Evolutionary conservation across 1,140 invertebrate genomes (phyloP), one percentile per base, ranked within the genome.

Genomic region (Drosophila lacertosa): DNA sequence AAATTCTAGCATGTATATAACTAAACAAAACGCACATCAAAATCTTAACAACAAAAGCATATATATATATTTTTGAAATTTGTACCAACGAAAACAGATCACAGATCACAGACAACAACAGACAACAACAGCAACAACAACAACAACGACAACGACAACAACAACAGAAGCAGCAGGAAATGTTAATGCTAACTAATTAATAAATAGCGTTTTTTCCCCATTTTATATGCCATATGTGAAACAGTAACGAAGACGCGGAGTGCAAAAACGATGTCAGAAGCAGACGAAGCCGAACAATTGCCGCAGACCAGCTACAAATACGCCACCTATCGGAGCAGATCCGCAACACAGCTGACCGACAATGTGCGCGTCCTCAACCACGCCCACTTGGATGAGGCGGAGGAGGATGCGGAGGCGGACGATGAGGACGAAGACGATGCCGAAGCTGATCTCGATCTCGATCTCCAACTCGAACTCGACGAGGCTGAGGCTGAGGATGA

Each of bases 1-100:
- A 47, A 47, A 47, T 47, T 47, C 24, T 47, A 47, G 44, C 24
- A 48, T 48, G 45, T 48, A 29, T 48, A 48, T 48, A 10, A 29
- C 13, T 29, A 48, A 16, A 29, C 13, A 11, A 48, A 7, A 15
- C 45, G 24, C 24, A 29, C n/a, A 48, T 10, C 44, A 48, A 24
- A 48, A 29, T 48, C 15, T 13, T 7, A 29, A n/a, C n/a, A 48
- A 48, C 45, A 9, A 15, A n/a, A 29, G 2, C 26, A 7, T 48
- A 16, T 29, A 45, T 45, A 22, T 48, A 29, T 47, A 45, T 45
- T 35, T 35, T 35, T 35, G n/a, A 35, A 35, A 35, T 4, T 35
- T 35, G 32, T 20, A 45, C n/a, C 16, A 0, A 5, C 24, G 5
- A 26, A 26, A 26, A 26, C n/a, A n/a, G n/a, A n/a, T n/a, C n/a